Evolutionary conservation across 2,797 vertebrate genomes (phyloP).

Genomic region (Falco naumanni): DNA sequence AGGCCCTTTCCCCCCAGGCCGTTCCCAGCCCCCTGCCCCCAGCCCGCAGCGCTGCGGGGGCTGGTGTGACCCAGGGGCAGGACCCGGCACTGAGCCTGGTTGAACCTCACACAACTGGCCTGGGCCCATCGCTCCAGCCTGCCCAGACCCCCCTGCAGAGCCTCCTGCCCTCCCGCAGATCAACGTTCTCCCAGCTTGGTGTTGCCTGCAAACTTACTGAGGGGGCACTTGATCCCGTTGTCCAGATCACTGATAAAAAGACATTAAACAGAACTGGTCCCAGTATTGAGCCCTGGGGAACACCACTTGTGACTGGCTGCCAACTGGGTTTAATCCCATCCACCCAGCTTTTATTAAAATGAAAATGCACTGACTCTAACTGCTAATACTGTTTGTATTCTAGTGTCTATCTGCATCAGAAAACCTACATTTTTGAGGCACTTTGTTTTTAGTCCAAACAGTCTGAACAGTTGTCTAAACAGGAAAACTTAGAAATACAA

Average conservation of each 20-base stretch:
- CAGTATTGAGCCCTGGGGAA: background rate
- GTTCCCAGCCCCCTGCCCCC: too few relatives aligned
- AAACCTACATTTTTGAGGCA: background rate
- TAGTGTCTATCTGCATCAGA: background rate
- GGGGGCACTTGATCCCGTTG: accelerated
- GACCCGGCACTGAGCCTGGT: accelerated
- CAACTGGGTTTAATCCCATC: background rate
- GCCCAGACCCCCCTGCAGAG: background rate
- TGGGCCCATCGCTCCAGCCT: background rate
- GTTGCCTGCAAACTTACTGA: background rate
- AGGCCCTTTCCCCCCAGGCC: background rate
- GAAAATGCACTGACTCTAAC: background rate
- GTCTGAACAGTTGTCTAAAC: constrained; percentile 55
- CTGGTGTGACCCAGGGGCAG: background rate
- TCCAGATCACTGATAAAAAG: background rate
- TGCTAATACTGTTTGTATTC: background rate
- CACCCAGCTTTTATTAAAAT: background rate
- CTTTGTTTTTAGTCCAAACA: constrained; percentile 62
- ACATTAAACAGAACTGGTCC: background rate
- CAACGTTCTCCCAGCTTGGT: accelerated
- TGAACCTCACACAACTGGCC: background rate
- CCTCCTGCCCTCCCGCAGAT: background rate
- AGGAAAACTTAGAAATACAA: constrained; percentile 55
- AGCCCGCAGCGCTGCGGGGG: too few relatives aligned
- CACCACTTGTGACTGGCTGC: accelerated